Percentiles rank a stretch among this genome's conserved stretches.
These are phyloP conservation scores for Microdon myrmicae DNA, from an alignment of 2,888 invertebrate genomes.

Conservation along the genomic window DNA sequence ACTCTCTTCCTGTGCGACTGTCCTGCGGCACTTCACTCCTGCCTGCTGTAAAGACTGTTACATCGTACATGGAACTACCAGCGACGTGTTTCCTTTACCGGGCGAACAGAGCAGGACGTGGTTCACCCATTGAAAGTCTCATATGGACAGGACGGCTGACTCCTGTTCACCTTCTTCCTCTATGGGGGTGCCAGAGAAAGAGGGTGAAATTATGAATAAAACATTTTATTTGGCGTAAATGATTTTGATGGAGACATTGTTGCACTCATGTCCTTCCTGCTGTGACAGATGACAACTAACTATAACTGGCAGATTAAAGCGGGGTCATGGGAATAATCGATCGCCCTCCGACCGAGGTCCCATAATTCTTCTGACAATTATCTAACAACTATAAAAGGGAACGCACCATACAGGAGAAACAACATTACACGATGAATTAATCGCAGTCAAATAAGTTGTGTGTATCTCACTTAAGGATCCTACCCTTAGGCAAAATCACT, in stretches of 20 bases:
- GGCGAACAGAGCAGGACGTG: slow-evolving; percentile 21
- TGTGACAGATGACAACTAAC: slow-evolving; percentile 26
- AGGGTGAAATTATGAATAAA: slow-evolving; percentile 36
- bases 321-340: slow-evolving; percentile 3
- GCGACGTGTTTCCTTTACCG: slow-evolving; percentile 11
- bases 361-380: too few species aligned
- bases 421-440: too few species aligned
- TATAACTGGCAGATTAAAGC: not conserved
- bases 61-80: slow-evolving; percentile 16
- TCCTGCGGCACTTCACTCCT: slow-evolving; percentile 39
- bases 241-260: slow-evolving; percentile 35
- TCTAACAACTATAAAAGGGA: too few species aligned
- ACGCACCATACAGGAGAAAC: too few species aligned
- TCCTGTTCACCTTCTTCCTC: too few species aligned
- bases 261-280: slow-evolving; percentile 4
- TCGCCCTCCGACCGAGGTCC: too few species aligned
- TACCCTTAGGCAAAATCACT: slow-evolving; percentile 24
- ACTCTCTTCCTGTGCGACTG: slow-evolving; percentile 24
- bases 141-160: slow-evolving; percentile 14
- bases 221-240: slow-evolving; percentile 41
- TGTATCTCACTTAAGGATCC: too few species aligned
- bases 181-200: too few species aligned
- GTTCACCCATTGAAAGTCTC: slow-evolving; percentile 18
- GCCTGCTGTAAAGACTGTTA: slow-evolving; percentile 25
- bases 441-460: too few species aligned